Conservation (phyloP, 2,888 invertebrate species). For the Lydus trimaculatus region DNA sequence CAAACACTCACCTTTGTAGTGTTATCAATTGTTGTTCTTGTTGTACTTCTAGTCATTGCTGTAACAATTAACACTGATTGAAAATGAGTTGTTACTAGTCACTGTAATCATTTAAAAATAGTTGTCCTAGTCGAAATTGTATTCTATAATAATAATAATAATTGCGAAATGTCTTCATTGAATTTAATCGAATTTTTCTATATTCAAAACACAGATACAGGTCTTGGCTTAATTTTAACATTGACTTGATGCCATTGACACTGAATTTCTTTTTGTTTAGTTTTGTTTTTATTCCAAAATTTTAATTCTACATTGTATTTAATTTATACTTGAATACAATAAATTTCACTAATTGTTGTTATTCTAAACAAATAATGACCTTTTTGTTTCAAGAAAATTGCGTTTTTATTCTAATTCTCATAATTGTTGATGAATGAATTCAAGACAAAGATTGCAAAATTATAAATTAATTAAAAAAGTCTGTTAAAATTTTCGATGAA, state of each 20-base stretch:
- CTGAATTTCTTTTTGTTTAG: slow-evolving; percentile 22
- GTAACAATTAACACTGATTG: not conserved
- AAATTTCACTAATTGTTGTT: not conserved
- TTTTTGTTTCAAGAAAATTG: not conserved
- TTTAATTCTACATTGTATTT: not conserved
- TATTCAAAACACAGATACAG: slow-evolving; percentile 17
- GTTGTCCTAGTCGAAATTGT: not conserved
- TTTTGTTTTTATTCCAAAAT: slow-evolving; percentile 11
- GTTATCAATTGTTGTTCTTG: not conserved
- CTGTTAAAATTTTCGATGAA: not conserved
- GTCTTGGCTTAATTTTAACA: slow-evolving; percentile 27
- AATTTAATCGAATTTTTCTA: not conserved
- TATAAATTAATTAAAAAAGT: not conserved
- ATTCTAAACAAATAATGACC: not conserved
- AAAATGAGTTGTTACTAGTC: not conserved
- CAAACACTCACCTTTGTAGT: not conserved
- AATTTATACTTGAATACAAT: not conserved
- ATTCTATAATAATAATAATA: not conserved
- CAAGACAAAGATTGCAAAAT: not conserved
- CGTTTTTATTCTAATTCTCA: not conserved
- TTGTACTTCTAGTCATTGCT: not conserved
- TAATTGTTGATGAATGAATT: not conserved
- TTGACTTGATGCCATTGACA: slow-evolving; percentile 36
- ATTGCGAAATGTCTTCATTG: not conserved
- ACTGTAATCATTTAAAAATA: not conserved